Base-by-base conservation (phyloP, 1,140 invertebrate genomes). In the Papilio polyxenes region DNA sequence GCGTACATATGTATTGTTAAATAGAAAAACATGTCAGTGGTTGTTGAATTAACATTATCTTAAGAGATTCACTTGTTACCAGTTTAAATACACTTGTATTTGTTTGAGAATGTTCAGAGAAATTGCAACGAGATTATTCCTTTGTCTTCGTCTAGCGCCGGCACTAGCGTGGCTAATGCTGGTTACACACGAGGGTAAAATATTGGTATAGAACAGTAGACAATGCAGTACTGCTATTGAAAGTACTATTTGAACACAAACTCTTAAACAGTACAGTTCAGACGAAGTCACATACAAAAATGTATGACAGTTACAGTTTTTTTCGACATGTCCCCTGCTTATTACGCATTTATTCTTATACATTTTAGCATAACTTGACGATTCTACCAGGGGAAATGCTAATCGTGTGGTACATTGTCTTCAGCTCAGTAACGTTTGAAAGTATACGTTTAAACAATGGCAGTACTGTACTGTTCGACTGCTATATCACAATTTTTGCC, bases 91-190 rank as follows among this genome's bases (percentile, higher is more conserved):
- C 9, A 65, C 31, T 31, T 72, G 31, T 72, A 15, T 72, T 37
- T 72, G 23, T 37, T 72, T 15, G 31, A 72, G 65, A 72, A 37
- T 72, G 65, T 72, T 72, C 31, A 37, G 65, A 37, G 13, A 31
- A 72, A 72, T 72, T 37, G 65, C 65, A 72, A 37, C 10, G 23
- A 37, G 65, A 72, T 72, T 72, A 72, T 72, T 72, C 23, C 31
- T 37, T 72, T 72, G 65, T 72, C 3, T 8, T 11, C 31, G 65
- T 72, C 65, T 40, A 72, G 65, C 31, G 56, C 17, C 56, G 56
- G 56, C 17, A 59, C 17, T 17, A 59, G 56, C n/a, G 17, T 7
- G n/a, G n/a, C 56, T 59, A 59, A 59, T 59, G 56, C 56, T 20
- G 56, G 17, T 59, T 20, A n/a, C 7, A 20, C 7, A 59, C 17